Evolutionary conservation across 2,113 vertebrate genomes (phyloP).

Genomic region (Poecile atricapillus): DNA sequence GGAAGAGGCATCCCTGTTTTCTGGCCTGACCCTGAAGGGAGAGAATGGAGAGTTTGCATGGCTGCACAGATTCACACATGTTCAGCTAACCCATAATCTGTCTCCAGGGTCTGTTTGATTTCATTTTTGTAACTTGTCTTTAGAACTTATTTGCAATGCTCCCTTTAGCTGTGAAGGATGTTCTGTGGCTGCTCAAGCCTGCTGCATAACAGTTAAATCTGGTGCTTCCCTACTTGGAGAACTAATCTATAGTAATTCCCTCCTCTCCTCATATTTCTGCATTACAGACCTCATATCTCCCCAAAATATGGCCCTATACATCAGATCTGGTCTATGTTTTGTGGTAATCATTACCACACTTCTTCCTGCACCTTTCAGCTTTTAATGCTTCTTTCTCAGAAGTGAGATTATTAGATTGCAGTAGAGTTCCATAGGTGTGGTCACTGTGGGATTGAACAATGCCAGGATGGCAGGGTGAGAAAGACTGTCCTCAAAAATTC

Average conservation of each 20-base stretch:
- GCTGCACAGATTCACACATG: background rate
- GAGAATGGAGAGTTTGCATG: background rate
- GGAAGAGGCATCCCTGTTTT: background rate
- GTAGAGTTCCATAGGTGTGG: background rate
- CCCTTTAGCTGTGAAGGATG: background rate
- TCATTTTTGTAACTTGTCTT: background rate
- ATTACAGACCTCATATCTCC: background rate
- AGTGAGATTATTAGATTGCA: background rate
- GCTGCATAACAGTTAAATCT: background rate
- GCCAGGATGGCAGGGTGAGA: background rate
- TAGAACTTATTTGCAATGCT: background rate
- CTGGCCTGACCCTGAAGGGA: background rate
- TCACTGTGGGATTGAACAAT: background rate
- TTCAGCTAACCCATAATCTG: background rate
- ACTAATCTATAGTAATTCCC: background rate
- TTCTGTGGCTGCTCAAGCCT: background rate
- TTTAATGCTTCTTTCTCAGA: background rate
- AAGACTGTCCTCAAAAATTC: background rate
- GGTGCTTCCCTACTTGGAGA: background rate
- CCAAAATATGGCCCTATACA: background rate
- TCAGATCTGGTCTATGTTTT: background rate
- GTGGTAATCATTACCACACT: background rate
- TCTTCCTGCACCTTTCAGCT: background rate
- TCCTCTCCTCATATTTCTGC: background rate
- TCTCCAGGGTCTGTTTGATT: background rate